Evolutionary conservation across 1,140 invertebrate species (phyloP).

Genomic region (Drosophila jambulina): DNA sequence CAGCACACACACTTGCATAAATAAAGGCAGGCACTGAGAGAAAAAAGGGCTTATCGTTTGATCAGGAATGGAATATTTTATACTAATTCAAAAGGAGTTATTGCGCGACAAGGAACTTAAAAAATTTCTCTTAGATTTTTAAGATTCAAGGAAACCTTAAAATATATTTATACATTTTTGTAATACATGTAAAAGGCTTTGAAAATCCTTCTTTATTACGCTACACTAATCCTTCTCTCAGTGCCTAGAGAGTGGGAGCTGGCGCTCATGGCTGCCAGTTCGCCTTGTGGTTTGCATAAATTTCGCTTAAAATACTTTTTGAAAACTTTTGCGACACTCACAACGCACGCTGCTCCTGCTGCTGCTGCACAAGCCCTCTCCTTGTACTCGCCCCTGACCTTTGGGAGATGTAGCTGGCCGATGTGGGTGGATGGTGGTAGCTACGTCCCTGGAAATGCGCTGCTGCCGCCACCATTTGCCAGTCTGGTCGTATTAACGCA

Average conservation of each 20-base stretch:
- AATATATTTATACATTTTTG: not conserved
- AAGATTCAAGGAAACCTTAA: not conserved
- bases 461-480: slow-evolving; percentile 46
- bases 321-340: slow-evolving; percentile 77
- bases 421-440: slow-evolving; percentile 1
- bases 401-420: slow-evolving; percentile 45
- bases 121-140: too few relatives aligned
- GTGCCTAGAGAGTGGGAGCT: slow-evolving; percentile 5
- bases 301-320: slow-evolving; percentile 83
- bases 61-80: not conserved
- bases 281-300: slow-evolving; percentile 81
- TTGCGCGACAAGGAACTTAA: too few relatives aligned
- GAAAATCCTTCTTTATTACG: not conserved
- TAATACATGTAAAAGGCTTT: not conserved
- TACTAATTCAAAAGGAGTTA: too few relatives aligned
- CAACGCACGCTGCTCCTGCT: slow-evolving; percentile 8
- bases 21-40: slow-evolving; percentile 14
- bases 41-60: not conserved
- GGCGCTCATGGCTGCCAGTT: slow-evolving; percentile 55
- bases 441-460: slow-evolving; percentile 8
- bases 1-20: slow-evolving; percentile 45
- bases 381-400: slow-evolving; percentile 32
- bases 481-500: slow-evolving; percentile 75
- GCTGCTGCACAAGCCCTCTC: slow-evolving; percentile 32
- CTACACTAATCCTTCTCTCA: not conserved